Evolutionary conservation across 2,888 invertebrate genomes (phyloP), one percentile per base, ranked within the genome.

Genomic region (Amitus sp.): DNA sequence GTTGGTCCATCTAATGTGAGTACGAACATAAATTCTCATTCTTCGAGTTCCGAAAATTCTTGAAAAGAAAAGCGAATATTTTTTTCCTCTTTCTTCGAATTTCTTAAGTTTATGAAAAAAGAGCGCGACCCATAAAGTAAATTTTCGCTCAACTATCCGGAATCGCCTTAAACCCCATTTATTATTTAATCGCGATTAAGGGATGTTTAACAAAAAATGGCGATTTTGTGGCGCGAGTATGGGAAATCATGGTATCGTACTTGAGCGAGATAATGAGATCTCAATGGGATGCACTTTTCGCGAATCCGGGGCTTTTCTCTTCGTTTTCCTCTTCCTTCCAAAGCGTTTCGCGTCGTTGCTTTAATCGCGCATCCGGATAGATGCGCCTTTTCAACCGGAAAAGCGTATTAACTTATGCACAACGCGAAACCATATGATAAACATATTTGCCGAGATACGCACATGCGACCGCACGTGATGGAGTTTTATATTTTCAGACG

Each of bases 401-500:
- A 65, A 70, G 62, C 66, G 65, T 50, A 57, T 56, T 66, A 69
- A 70, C 66, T 71, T 70, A 66, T 59, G 66, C 62, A 65, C 64
- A 68, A 67, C 69, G 67, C 65, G 68, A 70, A 71, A 72, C 73
- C 67, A 70, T 66, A 71, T 70, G 71, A 73, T 74, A 71, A 70
- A 70, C 69, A 69, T 73, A 65, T 60, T 54, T 37, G 45, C 50
- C 37, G 54, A 48, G 52, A 51, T 56, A 48, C 47, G 56, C 43
- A 48, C 51, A 47, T 37, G 54, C 27, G n/a, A 37, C 23, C 45
- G 56, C 53, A 52, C 68, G 72, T 73, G 71, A 76, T 73, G 66
- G 70, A 70, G 67, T 76, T 76, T 72, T 73, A 71, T 73, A 73
- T 73, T 75, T 73, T 72, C 72, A 67, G 15, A 63, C 62, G 62